phyloP scores from a whole-genome alignment of 1,140 invertebrate species.

The Conopomorpha cramerella region DNA sequence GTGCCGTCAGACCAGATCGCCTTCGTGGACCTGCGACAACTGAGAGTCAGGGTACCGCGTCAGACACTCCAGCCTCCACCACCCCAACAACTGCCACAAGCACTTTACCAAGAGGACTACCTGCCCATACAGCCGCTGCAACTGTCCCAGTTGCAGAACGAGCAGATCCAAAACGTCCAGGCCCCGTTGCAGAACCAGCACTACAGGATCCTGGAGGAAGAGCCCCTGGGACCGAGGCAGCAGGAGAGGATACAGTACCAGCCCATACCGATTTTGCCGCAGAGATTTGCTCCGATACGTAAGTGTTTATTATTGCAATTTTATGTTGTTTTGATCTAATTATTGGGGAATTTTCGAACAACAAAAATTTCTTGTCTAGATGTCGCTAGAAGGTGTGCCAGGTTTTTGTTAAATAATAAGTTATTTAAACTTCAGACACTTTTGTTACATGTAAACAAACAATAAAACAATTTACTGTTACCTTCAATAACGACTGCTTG shows the following conservation, averaged over 20 bases:
- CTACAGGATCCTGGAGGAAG: no score
- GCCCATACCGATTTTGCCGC: neutral
- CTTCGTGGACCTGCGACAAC: constrained; percentile 37
- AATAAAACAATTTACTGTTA: no score
- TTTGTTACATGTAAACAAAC: no score
- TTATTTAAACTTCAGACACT: no score
- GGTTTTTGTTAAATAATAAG: no score
- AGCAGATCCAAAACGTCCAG: constrained; percentile 19
- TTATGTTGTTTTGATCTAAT: neutral
- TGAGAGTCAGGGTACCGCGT: constrained; percentile 30
- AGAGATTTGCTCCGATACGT: constrained; percentile 4
- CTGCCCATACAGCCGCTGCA: constrained; percentile 32
- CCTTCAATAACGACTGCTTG: no score
- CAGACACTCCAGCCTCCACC: constrained; percentile 32
- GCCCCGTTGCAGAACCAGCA: constrained; percentile 22
- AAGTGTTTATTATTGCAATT: constrained; percentile 3
- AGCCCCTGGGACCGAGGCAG: constrained; percentile 16
- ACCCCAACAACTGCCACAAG: constrained; percentile 14
- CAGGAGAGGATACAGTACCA: no score
- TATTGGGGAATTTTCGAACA: neutral
- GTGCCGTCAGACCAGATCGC: constrained; percentile 64
- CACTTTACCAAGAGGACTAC: constrained; percentile 25
- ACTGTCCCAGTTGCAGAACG: constrained; percentile 5
- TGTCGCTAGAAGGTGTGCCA: no score
- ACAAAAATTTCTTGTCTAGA: no score